Evolutionary conservation across 2,888 invertebrate genomes (phyloP), one percentile per base, ranked within the genome.

Genomic region (Therioaphis trifolii): DNA sequence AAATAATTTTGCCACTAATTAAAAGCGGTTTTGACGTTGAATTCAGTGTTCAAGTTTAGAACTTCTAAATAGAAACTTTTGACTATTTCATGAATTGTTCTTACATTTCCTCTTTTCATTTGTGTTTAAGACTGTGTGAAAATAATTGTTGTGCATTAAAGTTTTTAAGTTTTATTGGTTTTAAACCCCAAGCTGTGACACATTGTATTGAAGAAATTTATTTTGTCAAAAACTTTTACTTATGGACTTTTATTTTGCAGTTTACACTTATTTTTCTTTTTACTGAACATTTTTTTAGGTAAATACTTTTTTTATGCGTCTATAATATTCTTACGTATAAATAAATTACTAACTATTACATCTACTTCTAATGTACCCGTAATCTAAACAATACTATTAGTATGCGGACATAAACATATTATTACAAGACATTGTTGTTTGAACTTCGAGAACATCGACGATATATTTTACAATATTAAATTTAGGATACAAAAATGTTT

Each of bases 91-190:
- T 49, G 49, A 40, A 74, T 55, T 58, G 55, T 74, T 74, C 11
- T 9, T 72, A 35, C 52, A n/a, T 52, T 72, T 15, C 14, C 52
- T 29, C 29, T 72, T 72, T 72, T 72, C 52, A 52, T 72, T 72
- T 55, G 35, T 40, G 9, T 74, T 74, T 24, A 40, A 74, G 9
- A 74, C 55, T 24, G 40, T 55, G 15, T 55, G 24, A 58, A 74
- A 55, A 21, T 55, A 3, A 55, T 29, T 72, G 29, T 52, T 35
- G 12, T 7, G 52, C 52, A 52, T 55, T 74, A 74, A 58, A 58
- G 55, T 58, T 49, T 72, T 18, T 29, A 29, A 29, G 18, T 49
- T 52, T n/a, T 49, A 72, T 72, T 49, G 49, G 49, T 52, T 49
- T 29, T 29, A 72, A 49, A 72, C 11, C 29, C 14, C 49, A 72